These are phyloP conservation scores for Clinocottus analis DNA, from an alignment of 2,113 vertebrate species.

Conservation along the genomic window DNA sequence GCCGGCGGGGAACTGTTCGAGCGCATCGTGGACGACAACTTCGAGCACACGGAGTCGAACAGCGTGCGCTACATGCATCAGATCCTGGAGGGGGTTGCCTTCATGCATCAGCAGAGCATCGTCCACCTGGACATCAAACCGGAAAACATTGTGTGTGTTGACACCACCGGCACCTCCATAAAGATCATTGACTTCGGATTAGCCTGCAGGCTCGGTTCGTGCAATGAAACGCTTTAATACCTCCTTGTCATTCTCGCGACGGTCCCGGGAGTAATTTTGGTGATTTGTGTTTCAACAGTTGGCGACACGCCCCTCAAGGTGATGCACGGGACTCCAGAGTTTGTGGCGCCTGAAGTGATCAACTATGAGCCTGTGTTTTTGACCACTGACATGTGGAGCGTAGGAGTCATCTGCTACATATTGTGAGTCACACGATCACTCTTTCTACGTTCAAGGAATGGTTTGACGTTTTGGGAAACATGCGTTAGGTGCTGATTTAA, in stretches of 20 bases:
- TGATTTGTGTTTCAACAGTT: constrained; percentile 69
- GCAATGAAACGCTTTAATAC: background rate
- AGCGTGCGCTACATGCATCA: constrained; percentile 91
- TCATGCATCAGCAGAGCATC: constrained; percentile 92
- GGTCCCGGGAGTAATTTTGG: background rate
- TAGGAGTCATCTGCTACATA: constrained; percentile 92
- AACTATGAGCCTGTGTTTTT: constrained; percentile 85
- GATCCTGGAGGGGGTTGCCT: constrained; percentile 91
- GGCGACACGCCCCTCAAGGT: constrained; percentile 81
- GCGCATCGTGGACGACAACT: constrained; percentile 93
- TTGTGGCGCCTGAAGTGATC: constrained; percentile 92
- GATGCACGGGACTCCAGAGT: constrained; percentile 90
- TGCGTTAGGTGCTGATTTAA: background rate
- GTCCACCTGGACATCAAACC: constrained; percentile 97
- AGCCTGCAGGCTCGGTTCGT: constrained; percentile 88
- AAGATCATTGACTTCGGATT: constrained; percentile 99
- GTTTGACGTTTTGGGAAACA: background rate
- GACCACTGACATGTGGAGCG: constrained; percentile 90
- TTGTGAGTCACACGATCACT: constrained; percentile 60
- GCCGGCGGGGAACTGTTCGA: constrained; percentile 96
- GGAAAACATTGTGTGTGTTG: constrained; percentile 96
- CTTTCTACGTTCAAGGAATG: background rate
- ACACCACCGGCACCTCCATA: constrained; percentile 88
- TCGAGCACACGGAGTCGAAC: constrained; percentile 89
- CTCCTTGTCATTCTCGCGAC: background rate